Percentiles rank a stretch among this genome's conserved stretches.
Evolutionary conservation across 2,113 vertebrate genomes (phyloP).

Genomic region (Pungitius pungitius): DNA sequence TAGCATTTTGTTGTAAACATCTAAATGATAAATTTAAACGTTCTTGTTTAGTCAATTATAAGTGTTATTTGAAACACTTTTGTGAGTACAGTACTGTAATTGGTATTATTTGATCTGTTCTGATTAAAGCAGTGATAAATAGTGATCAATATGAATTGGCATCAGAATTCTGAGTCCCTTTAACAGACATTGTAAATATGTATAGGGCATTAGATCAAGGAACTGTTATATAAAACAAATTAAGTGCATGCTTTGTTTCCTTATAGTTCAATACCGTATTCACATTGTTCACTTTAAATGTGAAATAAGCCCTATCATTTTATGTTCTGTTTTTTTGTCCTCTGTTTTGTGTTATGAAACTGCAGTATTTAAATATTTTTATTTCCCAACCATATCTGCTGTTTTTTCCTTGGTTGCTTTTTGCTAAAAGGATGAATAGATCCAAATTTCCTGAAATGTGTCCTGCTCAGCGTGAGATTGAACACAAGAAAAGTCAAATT

Average conservation of each 20-base stretch:
- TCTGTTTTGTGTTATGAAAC: slow-evolving; percentile 71
- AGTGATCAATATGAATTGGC: slow-evolving; percentile 94
- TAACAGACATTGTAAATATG: slow-evolving; percentile 94
- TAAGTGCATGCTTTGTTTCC: slow-evolving; percentile 95
- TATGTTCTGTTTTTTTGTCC: slow-evolving; percentile 25
- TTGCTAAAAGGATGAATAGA: slow-evolving; percentile 89
- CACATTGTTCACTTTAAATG: slow-evolving; percentile 79
- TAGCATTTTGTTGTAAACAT: slow-evolving; percentile 87
- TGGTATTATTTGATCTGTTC: slow-evolving; percentile 57
- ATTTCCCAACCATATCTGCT: slow-evolving; percentile 81
- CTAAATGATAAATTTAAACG: slow-evolving; percentile 94
- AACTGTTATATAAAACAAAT: slow-evolving; percentile 86
- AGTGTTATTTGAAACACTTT: slow-evolving; percentile 69
- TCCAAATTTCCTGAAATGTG: slow-evolving; percentile 19
- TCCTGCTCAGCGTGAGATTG: slow-evolving; percentile 33
- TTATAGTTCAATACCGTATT: slow-evolving; percentile 82
- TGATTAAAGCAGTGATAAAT: slow-evolving; percentile 94
- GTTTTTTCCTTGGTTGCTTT: slow-evolving; percentile 72
- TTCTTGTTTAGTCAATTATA: slow-evolving; percentile 54
- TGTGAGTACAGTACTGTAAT: slow-evolving; percentile 46
- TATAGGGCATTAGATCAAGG: slow-evolving; percentile 87
- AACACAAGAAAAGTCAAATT: slow-evolving; percentile 1
- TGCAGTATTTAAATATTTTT: slow-evolving; percentile 78
- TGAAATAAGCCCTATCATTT: slow-evolving; percentile 72
- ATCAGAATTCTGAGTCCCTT: slow-evolving; percentile 96